A percentile compares a stretch with the other conserved stretches of the same genome.
phyloP scores from a whole-genome alignment of 2,113 vertebrate species.

The Chaetodon trifascialis region DNA sequence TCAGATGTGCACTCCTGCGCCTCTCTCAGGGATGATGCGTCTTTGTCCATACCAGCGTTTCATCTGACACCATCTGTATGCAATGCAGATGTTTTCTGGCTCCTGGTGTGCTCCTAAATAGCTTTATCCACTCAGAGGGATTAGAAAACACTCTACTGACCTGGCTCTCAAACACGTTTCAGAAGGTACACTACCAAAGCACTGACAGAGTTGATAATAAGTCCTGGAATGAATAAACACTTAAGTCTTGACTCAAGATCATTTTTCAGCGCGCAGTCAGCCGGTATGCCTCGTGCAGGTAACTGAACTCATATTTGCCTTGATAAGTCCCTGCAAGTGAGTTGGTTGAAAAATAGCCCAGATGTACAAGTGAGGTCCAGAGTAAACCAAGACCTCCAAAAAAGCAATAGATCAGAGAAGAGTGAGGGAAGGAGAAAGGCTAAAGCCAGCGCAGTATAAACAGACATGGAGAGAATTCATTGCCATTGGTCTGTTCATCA shows the following conservation, averaged over 20 bases:
- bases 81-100: slow-evolving; percentile 58
- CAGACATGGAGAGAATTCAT: slow-evolving; percentile 47
- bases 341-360: slow-evolving; percentile 41
- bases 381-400: slow-evolving; percentile 56
- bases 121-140: slow-evolving; percentile 50
- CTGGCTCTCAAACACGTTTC: slow-evolving; percentile 53
- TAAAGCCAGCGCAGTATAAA: slow-evolving; percentile 50
- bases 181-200: slow-evolving; percentile 48
- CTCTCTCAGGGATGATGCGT: slow-evolving; percentile 59
- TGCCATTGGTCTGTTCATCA: slow-evolving; percentile 54
- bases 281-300: slow-evolving; percentile 53
- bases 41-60: slow-evolving; percentile 47
- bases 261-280: slow-evolving; percentile 57
- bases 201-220: slow-evolving; percentile 71
- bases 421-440: slow-evolving; percentile 9
- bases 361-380: slow-evolving; percentile 44
- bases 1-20: slow-evolving; percentile 44
- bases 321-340: slow-evolving; percentile 46
- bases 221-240: slow-evolving; percentile 74
- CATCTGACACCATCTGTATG: slow-evolving; percentile 58
- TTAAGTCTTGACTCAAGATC: slow-evolving; percentile 27
- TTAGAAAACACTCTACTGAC: slow-evolving; percentile 59
- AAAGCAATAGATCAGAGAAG: slow-evolving; percentile 65
- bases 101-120: slow-evolving; percentile 53
- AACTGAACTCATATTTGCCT: slow-evolving; percentile 55